Evolutionary conservation across 2,888 invertebrate species (phyloP), one percentile per base, ranked within the genome.

Genomic region (Scaptomyza reducta): DNA sequence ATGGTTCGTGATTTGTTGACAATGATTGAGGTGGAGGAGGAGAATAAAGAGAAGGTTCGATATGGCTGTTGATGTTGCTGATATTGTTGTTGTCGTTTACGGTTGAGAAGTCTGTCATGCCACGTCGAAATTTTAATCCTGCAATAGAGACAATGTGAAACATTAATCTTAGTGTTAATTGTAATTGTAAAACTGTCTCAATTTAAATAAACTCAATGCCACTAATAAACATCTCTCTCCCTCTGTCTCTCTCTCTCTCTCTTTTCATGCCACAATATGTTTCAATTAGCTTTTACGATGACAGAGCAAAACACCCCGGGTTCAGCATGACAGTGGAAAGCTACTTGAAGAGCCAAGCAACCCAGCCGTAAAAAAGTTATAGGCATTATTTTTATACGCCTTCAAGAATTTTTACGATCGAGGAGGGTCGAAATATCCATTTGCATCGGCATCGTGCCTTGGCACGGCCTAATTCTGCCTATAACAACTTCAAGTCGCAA

Each of bases 41-140:
- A 16, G 82, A 88, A 86, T 87, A 89, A 83, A n/a, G n/a, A n/a
- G n/a, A n/a, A n/a, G 90, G 87, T 87, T 91, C 90, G 70, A 86
- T 90, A 87, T 82, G 89, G 80, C 89, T 88, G 84, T 84, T 89
- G 77, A 90, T 89, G 89, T 87, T 75, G 61, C 61, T 64, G 88
- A 76, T 90, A 83, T 83, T 90, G 82, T 91, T 90, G 89, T 88
- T 90, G 79, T 91, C 35, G 33, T 33, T 49, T 31, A 29, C 16
- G 46, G 89, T 91, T 88, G 91, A 91, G 85, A 91, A 89, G 90
- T 92, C 92, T 90, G 92, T 92, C 92, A 92, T 92, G 88, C 92
- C 92, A 91, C 92, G 91, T 90, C 89, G 90, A 89, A 90, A 85
- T 89, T 91, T 90, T 77, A 86, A 80, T 89, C 91, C 92, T 92